Base-by-base conservation (phyloP, 2,113 vertebrate species). In the Monopterus albus region DNA sequence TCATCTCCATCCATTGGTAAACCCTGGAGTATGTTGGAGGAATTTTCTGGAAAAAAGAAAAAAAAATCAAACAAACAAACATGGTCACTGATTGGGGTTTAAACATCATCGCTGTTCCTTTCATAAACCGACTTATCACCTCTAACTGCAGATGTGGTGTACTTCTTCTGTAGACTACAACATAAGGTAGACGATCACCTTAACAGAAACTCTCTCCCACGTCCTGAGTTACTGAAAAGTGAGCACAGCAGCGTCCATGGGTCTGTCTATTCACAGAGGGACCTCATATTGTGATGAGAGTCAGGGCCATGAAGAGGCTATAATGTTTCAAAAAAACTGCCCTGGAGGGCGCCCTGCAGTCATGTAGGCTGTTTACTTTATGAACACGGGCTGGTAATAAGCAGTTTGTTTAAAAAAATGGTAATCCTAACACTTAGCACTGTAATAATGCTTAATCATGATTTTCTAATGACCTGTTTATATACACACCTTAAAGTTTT, bases 1-100 rank as follows among this genome's bases (percentile, higher is more conserved):
- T 84, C 85, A 81, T 91, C 86, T 62, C 80, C 63, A 20, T 71
- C 84, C 82, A 88, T 87, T 20, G 67, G 73, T 14, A 57, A 47
- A 62, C 21, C 52, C 51, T 36, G 65, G 47, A 50, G 25, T 23
- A 58, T 8, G 43, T 35, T 31, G 26, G 18, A 29, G 51, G 46
- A 51, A 46, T 3, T 20, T 11, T 50, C 78, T 87, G 31, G n/a
- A 60, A 79, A 50, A 20, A 20, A 29, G n/a, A 9, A 3, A 14
- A 35, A 15, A 7, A 18, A 40, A 58, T 46, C 1, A 20, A 36
- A 46, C 2, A 59, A 15, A 0, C 5, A n/a, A n/a, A n/a, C n/a
- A n/a, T n/a, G n/a, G n/a, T n/a, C n/a, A n/a, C n/a, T n/a, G n/a
- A n/a, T n/a, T n/a, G n/a, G n/a, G n/a, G n/a, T n/a, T n/a, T n/a